Evolutionary conservation across 2,113 vertebrate genomes (phyloP), one percentile per base, ranked within the genome.

Genomic region (Bos indicus): DNA sequence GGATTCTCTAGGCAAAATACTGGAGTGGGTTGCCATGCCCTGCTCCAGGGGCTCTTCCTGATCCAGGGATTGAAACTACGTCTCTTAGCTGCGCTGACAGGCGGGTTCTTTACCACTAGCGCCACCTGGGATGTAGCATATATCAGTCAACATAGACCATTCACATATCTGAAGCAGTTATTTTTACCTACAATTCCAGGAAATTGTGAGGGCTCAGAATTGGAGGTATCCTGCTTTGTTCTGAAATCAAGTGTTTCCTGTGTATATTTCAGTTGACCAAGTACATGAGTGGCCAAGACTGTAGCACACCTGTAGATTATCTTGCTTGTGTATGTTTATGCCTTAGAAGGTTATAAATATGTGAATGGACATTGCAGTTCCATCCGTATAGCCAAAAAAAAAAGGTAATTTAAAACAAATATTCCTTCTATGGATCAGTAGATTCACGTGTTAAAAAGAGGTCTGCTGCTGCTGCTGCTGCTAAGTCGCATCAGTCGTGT

Each of bases 21-120:
- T 23, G 36, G n/a, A 23, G 19, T 40, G 10, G 67, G n/a, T 40
- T 6, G n/a, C 10, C 67, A 71, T 3, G 19, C n/a, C 67, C 67
- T 71, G 67, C n/a, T 40, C 67, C 67, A 23, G n/a, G n/a, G 67
- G 5, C 40, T 71, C 67, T 71, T 40, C n/a, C 67, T 40, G 67
- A 13, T 5, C 67, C n/a, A 71, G 67, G 19, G n/a, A 40, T 40
- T 0, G 10, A 71, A 23, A n/a, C 5, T 12, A 23, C 0, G 0
- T 40, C n/a, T 40, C 19, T 71, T 23, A 23, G 19, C 67, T 40
- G 67, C 19, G 23, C 9, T 71, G n/a, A 23, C n/a, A 71, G 19
- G n/a, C 3, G 10, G 67, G 19, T 40, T 40, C 67, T 40, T 71
- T 71, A 40, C n/a, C 67, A 71, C n/a, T 12, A 40, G n/a, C 1